These are phyloP conservation scores for Tachina grossa DNA, from an alignment of 2,888 invertebrate genomes.

Conservation along the genomic window DNA sequence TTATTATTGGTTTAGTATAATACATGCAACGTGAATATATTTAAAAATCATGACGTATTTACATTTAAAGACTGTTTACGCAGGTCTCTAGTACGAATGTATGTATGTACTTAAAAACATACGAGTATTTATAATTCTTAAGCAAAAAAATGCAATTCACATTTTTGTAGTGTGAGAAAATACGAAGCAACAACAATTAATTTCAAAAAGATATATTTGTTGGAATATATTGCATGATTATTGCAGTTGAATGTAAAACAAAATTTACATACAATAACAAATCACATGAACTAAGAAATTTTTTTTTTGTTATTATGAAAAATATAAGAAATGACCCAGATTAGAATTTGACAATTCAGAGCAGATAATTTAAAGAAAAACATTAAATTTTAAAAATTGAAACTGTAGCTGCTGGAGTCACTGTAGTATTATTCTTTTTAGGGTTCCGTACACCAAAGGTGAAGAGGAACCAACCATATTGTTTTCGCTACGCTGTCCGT, in stretches of 20 bases:
- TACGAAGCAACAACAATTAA: neutral
- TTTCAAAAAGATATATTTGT: neutral
- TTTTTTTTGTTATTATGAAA: neutral
- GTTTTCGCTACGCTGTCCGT: too few relatives aligned
- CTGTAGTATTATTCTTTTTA: too few relatives aligned
- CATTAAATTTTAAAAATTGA: neutral
- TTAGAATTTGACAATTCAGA: slow-evolving; percentile 13
- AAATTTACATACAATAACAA: slow-evolving; percentile 42
- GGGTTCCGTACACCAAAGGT: too few relatives aligned
- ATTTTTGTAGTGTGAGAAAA: neutral
- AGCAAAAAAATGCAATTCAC: slow-evolving; percentile 21
- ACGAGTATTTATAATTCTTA: neutral
- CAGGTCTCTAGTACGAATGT: too few relatives aligned
- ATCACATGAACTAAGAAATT: slow-evolving; percentile 7
- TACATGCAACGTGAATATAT: too few relatives aligned
- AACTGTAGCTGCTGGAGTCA: too few relatives aligned
- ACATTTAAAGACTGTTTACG: too few relatives aligned
- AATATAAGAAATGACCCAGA: slow-evolving; percentile 29
- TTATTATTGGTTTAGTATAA: too few relatives aligned
- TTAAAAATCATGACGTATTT: too few relatives aligned
- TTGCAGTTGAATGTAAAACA: slow-evolving; percentile 50
- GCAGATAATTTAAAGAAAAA: neutral
- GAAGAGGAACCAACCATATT: too few relatives aligned
- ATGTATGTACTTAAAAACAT: neutral
- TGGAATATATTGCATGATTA: slow-evolving; percentile 10